Percentiles rank a stretch among this genome's conserved stretches.
Evolutionary conservation across 2,113 vertebrate genomes (phyloP).

Genomic region (Mesocricetus auratus): DNA sequence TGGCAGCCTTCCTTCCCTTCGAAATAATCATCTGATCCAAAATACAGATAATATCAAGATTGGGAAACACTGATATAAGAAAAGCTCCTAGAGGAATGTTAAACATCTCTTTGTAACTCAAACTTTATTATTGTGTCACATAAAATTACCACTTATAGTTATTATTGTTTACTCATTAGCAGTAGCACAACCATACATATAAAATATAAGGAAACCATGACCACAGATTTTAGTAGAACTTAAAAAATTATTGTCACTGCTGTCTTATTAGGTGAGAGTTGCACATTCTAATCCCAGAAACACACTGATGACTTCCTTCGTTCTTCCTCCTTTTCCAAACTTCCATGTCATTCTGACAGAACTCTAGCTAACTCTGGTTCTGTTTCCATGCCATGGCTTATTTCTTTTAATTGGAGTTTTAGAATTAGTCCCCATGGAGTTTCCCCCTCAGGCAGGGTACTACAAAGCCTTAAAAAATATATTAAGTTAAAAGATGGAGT

Average conservation of each 20-base stretch:
- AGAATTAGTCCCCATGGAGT: conserved; percentile 56
- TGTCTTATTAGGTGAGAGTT: neutral
- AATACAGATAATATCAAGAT: neutral
- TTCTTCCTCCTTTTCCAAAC: neutral
- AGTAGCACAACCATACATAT: neutral
- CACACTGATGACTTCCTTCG: neutral
- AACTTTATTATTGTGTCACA: neutral
- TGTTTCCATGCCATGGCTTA: conserved; percentile 3
- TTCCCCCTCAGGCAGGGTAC: conserved; percentile 54
- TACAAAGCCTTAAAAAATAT: conserved; percentile 66
- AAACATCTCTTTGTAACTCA: neutral
- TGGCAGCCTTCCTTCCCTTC: neutral
- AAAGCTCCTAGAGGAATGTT: neutral
- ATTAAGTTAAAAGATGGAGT: conserved; percentile 66
- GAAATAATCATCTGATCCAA: neutral
- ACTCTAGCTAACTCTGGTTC: neutral
- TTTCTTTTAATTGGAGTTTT: conserved; percentile 76
- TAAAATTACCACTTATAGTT: neutral
- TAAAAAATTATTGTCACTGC: neutral
- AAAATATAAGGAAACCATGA: neutral
- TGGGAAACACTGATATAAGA: neutral
- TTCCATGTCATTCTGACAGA: neutral
- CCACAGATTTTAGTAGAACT: neutral
- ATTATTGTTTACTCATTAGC: neutral
- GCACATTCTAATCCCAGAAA: neutral